A percentile compares a stretch with the other conserved stretches of the same genome.
Conservation (phyloP, 2,888 invertebrate genomes). For the Parnassius mnemosyne region DNA sequence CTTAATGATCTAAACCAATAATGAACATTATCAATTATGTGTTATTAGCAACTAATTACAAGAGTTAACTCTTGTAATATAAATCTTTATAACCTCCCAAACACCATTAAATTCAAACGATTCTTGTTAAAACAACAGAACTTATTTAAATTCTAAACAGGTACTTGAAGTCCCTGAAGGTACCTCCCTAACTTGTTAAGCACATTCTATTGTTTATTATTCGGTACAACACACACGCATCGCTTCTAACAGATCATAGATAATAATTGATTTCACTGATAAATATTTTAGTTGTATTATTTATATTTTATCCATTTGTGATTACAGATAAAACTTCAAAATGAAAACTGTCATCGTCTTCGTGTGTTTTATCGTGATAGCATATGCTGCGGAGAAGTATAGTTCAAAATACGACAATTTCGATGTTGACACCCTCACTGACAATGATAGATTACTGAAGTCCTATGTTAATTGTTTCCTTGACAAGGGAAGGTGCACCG, state of each 20-base stretch:
- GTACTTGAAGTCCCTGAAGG: constrained; percentile 46
- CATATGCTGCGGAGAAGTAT: constrained; percentile 76
- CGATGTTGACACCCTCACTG: constrained; percentile 84
- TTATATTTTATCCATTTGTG: constrained; percentile 8
- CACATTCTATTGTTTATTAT: constrained; percentile 47
- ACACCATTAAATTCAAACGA: constrained; percentile 6
- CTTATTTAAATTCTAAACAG: constrained; percentile 51
- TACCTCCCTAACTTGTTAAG: constrained; percentile 33
- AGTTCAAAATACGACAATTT: constrained; percentile 87
- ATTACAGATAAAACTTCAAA: constrained; percentile 39
- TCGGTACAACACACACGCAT: constrained; percentile 39
- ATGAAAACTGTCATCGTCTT: constrained; percentile 62
- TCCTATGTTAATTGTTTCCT: constrained; percentile 87
- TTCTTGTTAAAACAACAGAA: constrained; percentile 20
- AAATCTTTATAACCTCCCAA: constrained; percentile 11
- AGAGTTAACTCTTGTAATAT: not conserved
- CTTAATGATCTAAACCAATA: not conserved
- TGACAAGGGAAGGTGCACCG: constrained; percentile 84
- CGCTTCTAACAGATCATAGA: not conserved
- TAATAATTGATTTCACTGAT: not conserved
- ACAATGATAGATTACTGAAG: constrained; percentile 84
- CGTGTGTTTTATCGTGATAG: constrained; percentile 55
- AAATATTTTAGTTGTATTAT: not conserved
- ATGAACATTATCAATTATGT: not conserved
- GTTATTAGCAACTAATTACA: constrained; percentile 8